Evolutionary conservation across 2,888 invertebrate species (phyloP).

Genomic region (Automeris io): DNA sequence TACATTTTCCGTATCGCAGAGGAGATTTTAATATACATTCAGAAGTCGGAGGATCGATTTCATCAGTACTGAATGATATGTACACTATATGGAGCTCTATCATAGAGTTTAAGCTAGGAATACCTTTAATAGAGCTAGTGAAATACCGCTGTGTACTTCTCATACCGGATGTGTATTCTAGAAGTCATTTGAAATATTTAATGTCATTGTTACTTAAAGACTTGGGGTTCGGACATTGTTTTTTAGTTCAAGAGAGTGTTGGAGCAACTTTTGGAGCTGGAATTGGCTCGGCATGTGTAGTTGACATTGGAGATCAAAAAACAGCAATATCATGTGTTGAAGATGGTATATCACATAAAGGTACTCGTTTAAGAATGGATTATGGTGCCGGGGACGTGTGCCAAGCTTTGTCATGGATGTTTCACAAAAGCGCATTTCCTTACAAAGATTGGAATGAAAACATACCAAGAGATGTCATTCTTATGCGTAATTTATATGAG

Average conservation of each 20-base stretch:
- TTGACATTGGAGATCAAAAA: conserved; percentile 97
- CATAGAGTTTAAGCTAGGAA: conserved; percentile 85
- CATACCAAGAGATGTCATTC: conserved; percentile 84
- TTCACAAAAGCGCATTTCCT: conserved; percentile 93
- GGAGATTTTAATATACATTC: conserved; percentile 92
- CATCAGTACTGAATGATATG: conserved; percentile 88
- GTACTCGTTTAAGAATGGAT: conserved; percentile 88
- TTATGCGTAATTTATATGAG: conserved; percentile 91
- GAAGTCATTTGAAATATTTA: conserved; percentile 89
- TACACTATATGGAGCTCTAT: conserved; percentile 93
- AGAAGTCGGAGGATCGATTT: conserved; percentile 90
- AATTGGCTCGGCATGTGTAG: conserved; percentile 89
- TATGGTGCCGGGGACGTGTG: conserved; percentile 96
- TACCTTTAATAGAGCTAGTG: conserved; percentile 82
- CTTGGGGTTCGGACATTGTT: conserved; percentile 91
- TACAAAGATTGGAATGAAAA: conserved; percentile 87
- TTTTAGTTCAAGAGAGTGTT: conserved; percentile 84
- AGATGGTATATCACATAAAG: conserved; percentile 94
- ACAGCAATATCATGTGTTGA: conserved; percentile 97
- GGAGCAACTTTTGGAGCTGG: conserved; percentile 73
- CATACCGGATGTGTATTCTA: conserved; percentile 92
- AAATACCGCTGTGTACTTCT: conserved; percentile 91
- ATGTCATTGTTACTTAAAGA: conserved; percentile 87
- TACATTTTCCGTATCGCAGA: conserved; percentile 92
- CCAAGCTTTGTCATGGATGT: conserved; percentile 90